A percentile compares a stretch with the other conserved stretches of the same genome.
Evolutionary conservation across 2,797 vertebrate genomes (phyloP).

Genomic region (Xenopus petersii): DNA sequence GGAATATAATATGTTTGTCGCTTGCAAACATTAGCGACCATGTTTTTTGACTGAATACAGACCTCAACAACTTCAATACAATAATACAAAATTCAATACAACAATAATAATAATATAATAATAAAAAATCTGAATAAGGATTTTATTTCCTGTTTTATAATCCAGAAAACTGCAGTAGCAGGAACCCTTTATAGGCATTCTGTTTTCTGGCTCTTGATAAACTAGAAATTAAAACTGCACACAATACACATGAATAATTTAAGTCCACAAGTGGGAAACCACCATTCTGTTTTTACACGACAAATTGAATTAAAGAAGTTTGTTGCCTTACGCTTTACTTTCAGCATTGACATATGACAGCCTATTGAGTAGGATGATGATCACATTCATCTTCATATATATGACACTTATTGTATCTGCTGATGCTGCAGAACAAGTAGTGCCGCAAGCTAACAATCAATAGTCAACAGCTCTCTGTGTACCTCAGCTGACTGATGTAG

Average conservation of each 20-base stretch:
- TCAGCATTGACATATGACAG: conserved; percentile 24
- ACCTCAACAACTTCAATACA: too few species aligned
- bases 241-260: conserved; percentile 25
- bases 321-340: conserved; percentile 19
- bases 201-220: conserved; percentile 14
- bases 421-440: conserved; percentile 23
- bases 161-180: too few species aligned
- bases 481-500: too few species aligned
- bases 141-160: too few species aligned
- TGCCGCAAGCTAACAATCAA: conserved; percentile 26
- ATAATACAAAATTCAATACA: too few species aligned
- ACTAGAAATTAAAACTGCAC: conserved; percentile 15
- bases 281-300: conserved; percentile 16
- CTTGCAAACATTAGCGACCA: too few species aligned
- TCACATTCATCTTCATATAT: conserved; percentile 27
- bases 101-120: too few species aligned
- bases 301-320: conserved; percentile 17
- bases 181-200: too few species aligned
- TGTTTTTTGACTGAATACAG: too few species aligned
- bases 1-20: too few species aligned
- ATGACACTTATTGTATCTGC: conserved; percentile 24
- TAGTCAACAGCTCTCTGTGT: neutral
- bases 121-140: too few species aligned
- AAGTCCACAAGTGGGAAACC: conserved; percentile 33
- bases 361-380: conserved; percentile 17